Evolutionary conservation across 2,797 vertebrate genomes (phyloP).

Genomic region (Cossypha niveicapilla): DNA sequence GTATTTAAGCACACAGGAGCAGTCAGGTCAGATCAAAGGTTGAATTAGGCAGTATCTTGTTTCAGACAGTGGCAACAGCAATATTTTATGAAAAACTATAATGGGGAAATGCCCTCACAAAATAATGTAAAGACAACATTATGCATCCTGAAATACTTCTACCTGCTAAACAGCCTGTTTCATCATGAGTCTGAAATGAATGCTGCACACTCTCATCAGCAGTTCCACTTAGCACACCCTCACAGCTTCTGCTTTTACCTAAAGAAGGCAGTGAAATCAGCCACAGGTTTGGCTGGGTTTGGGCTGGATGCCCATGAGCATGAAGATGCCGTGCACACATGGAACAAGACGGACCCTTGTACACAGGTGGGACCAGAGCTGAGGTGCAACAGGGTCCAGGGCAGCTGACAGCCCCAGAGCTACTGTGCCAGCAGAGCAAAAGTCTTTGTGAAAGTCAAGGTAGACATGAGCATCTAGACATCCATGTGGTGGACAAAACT

Average conservation of each 20-base stretch:
- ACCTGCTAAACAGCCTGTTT: neutral
- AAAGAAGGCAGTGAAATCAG: neutral
- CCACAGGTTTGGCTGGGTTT: rapidly evolving
- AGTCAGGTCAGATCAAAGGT: neutral
- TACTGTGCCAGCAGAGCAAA: neutral
- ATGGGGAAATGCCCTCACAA: neutral
- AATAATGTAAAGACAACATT: neutral
- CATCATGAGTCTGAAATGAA: neutral
- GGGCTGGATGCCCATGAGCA: rapidly evolving
- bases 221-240: neutral
- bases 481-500: rapidly evolving
- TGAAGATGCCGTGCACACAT: rapidly evolving
- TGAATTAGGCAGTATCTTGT: neutral
- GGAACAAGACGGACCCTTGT: rapidly evolving
- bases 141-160: neutral
- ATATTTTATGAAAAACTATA: neutral
- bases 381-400: neutral
- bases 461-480: neutral
- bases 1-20: neutral
- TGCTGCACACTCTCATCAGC: neutral
- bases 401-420: rapidly evolving
- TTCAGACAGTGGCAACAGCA: neutral
- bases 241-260: neutral
- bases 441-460: rapidly evolving
- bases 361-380: rapidly evolving